Conservation (phyloP, 2,888 invertebrate species). For the Dysmachus trigonus region DNA sequence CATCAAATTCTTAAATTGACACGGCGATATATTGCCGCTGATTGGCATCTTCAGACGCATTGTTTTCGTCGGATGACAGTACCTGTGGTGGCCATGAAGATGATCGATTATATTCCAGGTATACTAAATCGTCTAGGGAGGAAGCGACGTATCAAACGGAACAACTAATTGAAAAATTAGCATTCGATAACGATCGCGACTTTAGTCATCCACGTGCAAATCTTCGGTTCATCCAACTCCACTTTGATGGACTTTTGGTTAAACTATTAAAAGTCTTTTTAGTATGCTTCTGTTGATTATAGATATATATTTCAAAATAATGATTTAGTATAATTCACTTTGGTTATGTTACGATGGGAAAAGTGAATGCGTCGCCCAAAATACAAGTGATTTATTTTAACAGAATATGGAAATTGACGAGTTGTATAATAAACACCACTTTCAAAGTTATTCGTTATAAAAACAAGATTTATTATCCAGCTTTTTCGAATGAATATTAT, state of each 20-base stretch:
- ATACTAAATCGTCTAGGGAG: neutral
- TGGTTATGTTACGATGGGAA: neutral
- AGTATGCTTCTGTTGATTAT: neutral
- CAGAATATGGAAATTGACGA: neutral
- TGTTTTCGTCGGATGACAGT: neutral
- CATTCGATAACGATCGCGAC: neutral
- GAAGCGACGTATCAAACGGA: neutral
- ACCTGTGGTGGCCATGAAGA: neutral
- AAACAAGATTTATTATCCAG: neutral
- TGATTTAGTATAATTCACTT: neutral
- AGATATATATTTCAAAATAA: neutral
- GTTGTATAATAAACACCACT: neutral
- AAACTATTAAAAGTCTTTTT: neutral
- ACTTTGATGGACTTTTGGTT: neutral
- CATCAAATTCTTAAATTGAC: slow-evolving; percentile 28
- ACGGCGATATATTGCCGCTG: slow-evolving; percentile 5
- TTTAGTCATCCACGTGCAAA: neutral
- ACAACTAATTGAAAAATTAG: slow-evolving; percentile 4
- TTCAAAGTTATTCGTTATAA: neutral
- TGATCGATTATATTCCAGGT: neutral
- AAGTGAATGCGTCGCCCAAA: neutral
- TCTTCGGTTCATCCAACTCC: neutral
- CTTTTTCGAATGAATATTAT: neutral
- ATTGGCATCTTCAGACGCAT: slow-evolving; percentile 7
- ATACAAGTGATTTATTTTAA: neutral